Base-by-base conservation (phyloP, 2,888 invertebrate genomes). In the Theretra japonica region DNA sequence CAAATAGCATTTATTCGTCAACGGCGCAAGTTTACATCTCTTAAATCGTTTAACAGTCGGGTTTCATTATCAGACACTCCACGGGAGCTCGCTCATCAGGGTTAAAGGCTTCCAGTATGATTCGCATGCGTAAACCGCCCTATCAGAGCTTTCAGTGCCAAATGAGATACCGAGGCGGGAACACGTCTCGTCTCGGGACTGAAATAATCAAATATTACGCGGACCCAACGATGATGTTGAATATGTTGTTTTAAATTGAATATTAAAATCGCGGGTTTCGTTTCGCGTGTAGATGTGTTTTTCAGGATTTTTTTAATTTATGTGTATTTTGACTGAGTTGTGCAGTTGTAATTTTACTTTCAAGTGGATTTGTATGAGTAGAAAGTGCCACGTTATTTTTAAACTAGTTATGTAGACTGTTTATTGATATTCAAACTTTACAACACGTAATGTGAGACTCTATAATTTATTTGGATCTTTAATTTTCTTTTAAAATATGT, bases 121-220 rank as follows among this genome's bases (percentile, higher is more conserved):
- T 83, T 86, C 93, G 93, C 93, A 93, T 93, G 93, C 93, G 93
- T 93, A 85, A 84, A 90, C 86, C 80, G 81, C 83, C 85, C 84
- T 87, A 88, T 86, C 87, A 87, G 82, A 85, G 78, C 79, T 79
- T 84, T 88, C 91, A 93, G 93, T 93, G 80, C 82, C 83, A 82
- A 82, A 78, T 76, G 80, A 82, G 86, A 82, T 80, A 74, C 78
- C 77, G 85, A 77, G 79, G 79, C 74, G 87, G 84, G 79, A 80
- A 80, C 81, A 88, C 91, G 90, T 88, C 77, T 79, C 84, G 70
- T 69, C 77, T 74, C 73, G 70, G 21, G 53, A 60, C 21, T 21
- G 19, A 69, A 23, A 59, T 68, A 60, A 23, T 53, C 28, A 19
- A 15, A 69, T 50, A 56, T 53, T 69, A 69, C 72, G 69, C 72